Evolutionary conservation across 2,888 invertebrate species (phyloP).

Genomic region (Trypoxylon attenuatum): DNA sequence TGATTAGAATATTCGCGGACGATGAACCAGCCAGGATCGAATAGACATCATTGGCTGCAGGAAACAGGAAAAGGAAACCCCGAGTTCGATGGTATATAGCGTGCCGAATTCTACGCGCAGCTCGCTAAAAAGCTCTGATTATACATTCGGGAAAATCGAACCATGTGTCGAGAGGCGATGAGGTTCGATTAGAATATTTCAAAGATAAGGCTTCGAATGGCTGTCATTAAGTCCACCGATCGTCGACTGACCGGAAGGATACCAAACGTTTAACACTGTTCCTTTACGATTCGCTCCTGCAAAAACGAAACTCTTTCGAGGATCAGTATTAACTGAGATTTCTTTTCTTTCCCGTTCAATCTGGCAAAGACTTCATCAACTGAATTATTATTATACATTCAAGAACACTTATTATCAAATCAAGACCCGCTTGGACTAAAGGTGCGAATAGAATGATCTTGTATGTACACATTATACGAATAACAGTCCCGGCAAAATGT

Average conservation of each 20-base stretch:
- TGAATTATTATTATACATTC: too few relatives aligned
- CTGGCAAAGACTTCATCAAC: too few relatives aligned
- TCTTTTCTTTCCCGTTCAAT: background rate
- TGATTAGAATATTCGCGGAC: constrained; percentile 13
- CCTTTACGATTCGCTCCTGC: background rate
- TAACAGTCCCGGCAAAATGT: too few relatives aligned
- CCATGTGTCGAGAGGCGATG: constrained; percentile 12
- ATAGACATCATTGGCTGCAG: constrained; percentile 5
- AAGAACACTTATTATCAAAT: too few relatives aligned
- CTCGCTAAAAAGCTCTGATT: constrained; percentile 19
- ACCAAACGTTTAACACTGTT: too few relatives aligned
- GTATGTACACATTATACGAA: too few relatives aligned
- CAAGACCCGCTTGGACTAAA: too few relatives aligned
- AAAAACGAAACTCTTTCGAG: background rate
- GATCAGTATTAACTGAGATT: background rate
- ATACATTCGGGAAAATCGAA: constrained; percentile 17
- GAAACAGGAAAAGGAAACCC: constrained; percentile 12
- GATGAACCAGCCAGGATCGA: too few relatives aligned
- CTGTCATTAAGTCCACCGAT: constrained; percentile 55
- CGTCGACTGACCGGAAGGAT: constrained; percentile 27
- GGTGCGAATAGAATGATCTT: too few relatives aligned
- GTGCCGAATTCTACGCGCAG: background rate
- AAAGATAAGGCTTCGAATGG: constrained; percentile 57
- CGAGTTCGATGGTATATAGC: constrained; percentile 12
- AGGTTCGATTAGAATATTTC: constrained; percentile 58